phyloP scores from a whole-genome alignment of 1,140 invertebrate species.

The Cryptotermes secundus region DNA sequence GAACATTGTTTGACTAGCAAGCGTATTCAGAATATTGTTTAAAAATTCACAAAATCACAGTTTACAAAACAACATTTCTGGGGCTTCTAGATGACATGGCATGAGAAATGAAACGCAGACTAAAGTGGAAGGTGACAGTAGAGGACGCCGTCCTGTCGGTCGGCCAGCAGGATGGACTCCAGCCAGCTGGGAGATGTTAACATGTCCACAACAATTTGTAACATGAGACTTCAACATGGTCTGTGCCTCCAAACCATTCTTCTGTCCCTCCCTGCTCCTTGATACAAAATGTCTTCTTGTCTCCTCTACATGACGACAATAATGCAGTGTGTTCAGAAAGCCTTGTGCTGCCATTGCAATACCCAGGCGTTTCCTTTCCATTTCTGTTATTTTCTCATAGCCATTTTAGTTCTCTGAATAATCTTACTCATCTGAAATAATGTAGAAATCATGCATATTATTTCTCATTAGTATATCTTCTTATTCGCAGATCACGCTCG shows the following conservation, averaged over 20 bases:
- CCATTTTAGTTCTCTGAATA: too few relatives aligned
- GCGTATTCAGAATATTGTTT: too few relatives aligned
- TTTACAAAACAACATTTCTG: too few relatives aligned
- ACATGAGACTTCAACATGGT: neutral
- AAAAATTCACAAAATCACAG: too few relatives aligned
- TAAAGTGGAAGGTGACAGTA: too few relatives aligned
- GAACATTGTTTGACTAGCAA: too few relatives aligned
- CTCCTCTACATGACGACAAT: neutral
- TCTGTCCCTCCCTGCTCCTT: neutral
- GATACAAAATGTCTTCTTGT: neutral
- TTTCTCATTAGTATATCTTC: too few relatives aligned
- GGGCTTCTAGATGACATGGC: too few relatives aligned
- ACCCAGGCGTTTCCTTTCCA: neutral
- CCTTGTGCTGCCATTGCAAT: neutral
- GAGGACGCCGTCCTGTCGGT: neutral
- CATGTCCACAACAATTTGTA: conserved; percentile 19
- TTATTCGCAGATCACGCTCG: too few relatives aligned
- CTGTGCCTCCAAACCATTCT: neutral
- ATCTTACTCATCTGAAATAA: too few relatives aligned
- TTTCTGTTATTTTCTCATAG: neutral
- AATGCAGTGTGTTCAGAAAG: neutral
- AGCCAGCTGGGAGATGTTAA: conserved; percentile 18
- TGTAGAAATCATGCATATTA: too few relatives aligned
- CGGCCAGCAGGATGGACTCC: neutral
- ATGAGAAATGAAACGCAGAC: too few relatives aligned